phyloP scores from a whole-genome alignment of 2,888 invertebrate genomes.

The Drosophila austrosaltans region DNA sequence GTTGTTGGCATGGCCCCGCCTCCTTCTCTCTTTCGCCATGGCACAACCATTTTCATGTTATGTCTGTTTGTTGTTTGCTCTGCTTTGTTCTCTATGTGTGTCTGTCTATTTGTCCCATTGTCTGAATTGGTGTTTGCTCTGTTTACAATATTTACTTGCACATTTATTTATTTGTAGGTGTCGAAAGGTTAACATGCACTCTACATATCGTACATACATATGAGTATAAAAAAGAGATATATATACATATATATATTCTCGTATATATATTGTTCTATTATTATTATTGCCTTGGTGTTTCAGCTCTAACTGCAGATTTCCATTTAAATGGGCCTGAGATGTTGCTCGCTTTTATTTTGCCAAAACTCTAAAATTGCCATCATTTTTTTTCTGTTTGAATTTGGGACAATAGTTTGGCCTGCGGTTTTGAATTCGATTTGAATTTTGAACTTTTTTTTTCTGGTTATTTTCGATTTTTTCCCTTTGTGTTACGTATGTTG shows the following conservation, averaged over 20 bases:
- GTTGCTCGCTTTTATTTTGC: conserved; percentile 2
- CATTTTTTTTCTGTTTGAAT: conserved; percentile 31
- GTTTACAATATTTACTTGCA: conserved; percentile 55
- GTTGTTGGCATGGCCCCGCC: conserved; percentile 28
- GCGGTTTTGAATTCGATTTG: conserved; percentile 42
- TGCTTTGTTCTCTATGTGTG: conserved; percentile 24
- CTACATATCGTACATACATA: conserved; percentile 33
- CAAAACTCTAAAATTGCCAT: background rate
- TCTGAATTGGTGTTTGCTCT: conserved; percentile 29
- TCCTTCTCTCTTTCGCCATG: conserved; percentile 26
- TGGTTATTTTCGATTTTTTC: background rate
- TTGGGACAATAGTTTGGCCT: conserved; percentile 57
- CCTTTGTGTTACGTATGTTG: conserved; percentile 51
- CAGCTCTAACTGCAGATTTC: conserved; percentile 44
- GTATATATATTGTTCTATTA: conserved; percentile 26
- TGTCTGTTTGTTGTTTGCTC: conserved; percentile 24
- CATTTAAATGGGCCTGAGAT: conserved; percentile 34
- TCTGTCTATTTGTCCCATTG: conserved; percentile 10
- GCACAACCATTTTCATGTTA: conserved; percentile 36
- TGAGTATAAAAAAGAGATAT: conserved; percentile 19
- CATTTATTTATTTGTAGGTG: conserved; percentile 73
- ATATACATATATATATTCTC: conserved; percentile 6
- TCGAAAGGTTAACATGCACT: conserved; percentile 57
- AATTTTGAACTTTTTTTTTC: background rate
- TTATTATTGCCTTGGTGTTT: conserved; percentile 43